Base-by-base conservation (phyloP, 2,797 vertebrate genomes). In the Tragelaphus oryx region DNA sequence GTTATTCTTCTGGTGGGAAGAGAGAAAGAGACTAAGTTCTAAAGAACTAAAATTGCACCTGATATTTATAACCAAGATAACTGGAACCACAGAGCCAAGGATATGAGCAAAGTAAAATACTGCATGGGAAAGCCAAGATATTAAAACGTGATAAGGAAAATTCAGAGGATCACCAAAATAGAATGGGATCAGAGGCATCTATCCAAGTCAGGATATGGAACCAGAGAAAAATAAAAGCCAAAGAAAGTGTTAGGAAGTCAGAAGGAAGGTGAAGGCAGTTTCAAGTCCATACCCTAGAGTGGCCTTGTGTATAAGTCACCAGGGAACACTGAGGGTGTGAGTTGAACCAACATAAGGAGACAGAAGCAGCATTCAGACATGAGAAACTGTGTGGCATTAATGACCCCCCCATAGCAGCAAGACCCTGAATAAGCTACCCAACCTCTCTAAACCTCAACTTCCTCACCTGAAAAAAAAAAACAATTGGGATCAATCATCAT, bases 171-270 rank as follows among this genome's bases (percentile, higher is more conserved):
- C 54, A 50, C 17, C 71, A 26, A 37, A 83, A 82, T 18, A 74
- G 17, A 90, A 18, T 1, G 8, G 2, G 5, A 37, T 78, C 74
- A 87, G 24, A 87, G 57, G 33, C 8, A n/a, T 24, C 44, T 80
- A 20, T 65, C 30, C 6, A 20, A 86, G 30, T 89, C 75, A 18
- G 62, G 44, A 2, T 62, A 41, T 37, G 78, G 18, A 78, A 83
- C n/a, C 54, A 92, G 78, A 96, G 46, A 68, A 55, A 90, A n/a
- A 62, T 2, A 37, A 91, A 95, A 79, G 46, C 44, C 86, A 93
- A 50, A 37, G 9, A 46, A 86, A 14, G n/a, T 79, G n/a, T 54
- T 54, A 79, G 30, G 17, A 76, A 85, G 46, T 52, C 4, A 33
- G 24, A n/a, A 91, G 33, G 33, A 88, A 88, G 55, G 3, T 41